These are phyloP conservation scores for Cassiopea andromeda DNA, from an alignment of 30 jellyfish, hydroid and myxozoan species.

Conservation along the genomic window DNA sequence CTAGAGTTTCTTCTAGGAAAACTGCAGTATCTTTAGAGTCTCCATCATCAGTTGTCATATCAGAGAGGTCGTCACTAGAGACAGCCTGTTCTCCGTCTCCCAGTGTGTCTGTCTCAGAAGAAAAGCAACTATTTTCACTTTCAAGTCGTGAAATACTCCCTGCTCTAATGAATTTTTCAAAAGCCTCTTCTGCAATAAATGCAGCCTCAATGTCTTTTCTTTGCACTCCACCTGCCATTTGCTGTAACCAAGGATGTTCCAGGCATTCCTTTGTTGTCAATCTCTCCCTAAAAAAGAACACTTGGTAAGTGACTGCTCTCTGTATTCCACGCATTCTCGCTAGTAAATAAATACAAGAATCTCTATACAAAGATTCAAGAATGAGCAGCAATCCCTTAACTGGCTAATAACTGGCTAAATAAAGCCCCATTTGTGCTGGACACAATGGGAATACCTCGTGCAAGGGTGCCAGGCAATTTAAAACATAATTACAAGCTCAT, in stretches of 20 bases:
- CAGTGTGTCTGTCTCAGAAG: constrained; percentile 26
- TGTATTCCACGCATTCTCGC: no score
- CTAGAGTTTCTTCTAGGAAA: not conserved
- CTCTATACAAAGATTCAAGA: no score
- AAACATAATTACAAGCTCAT: no score
- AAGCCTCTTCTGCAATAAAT: constrained; percentile 68
- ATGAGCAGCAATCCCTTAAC: no score
- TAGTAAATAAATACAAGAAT: no score
- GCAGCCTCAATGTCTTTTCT: constrained; percentile 95
- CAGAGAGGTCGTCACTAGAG: constrained; percentile 22
- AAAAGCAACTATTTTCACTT: constrained; percentile 43
- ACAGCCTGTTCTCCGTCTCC: constrained; percentile 46
- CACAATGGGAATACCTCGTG: no score
- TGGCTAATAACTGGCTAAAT: no score
- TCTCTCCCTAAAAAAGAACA: constrained; percentile 72
- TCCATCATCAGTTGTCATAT: constrained; percentile 18
- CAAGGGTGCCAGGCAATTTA: no score
- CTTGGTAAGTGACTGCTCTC: no score
- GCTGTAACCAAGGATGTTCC: constrained; percentile 97
- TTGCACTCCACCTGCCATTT: constrained; percentile 88
- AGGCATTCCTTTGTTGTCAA: constrained; percentile 86
- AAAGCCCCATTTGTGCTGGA: no score
- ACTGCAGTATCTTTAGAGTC: not conserved
- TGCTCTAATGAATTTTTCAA: constrained; percentile 36
- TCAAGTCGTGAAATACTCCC: constrained; percentile 55